Base-by-base conservation (phyloP, 2,113 vertebrate genomes). In the Passer montanus region DNA sequence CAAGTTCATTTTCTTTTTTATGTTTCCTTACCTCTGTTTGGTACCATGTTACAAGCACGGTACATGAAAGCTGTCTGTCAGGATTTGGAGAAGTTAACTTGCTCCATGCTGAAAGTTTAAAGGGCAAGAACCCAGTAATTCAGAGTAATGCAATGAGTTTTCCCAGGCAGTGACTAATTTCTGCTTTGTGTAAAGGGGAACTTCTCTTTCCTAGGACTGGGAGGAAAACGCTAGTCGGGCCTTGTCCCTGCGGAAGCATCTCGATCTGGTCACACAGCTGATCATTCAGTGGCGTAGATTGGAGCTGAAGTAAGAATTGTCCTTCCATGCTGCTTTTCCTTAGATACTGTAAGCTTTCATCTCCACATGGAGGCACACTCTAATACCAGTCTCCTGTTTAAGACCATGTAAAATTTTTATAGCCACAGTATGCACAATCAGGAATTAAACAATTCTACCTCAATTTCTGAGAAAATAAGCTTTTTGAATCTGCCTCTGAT, bases 201-300 rank as follows among this genome's bases (percentile, higher is more conserved):
- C 4, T 64, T 74, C 27, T 58, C 43, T 85, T 80, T 49, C 58
- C 43, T 88, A 99, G 99, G 99, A 99, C 93, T 99, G 99, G 99
- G 99, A 99, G 96, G 98, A 99, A 62, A 99, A 99, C 37, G 98
- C 99, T 47, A 98, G 99, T 95, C 98, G 98, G 44, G 87, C 98
- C 15, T 97, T 99, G 60, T 99, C 99, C 86, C 95, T 99, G 91
- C 84, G 97, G 79, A 99, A 98, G 39, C 98, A 99, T 62, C 98
- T 99, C n/a, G 98, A 99, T 95, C 87, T 97, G 24, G 96, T 99
- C 85, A 99, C 98, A 44, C 98, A 99, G 56, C 97, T 99, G 93
- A 99, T 99, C 63, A 98, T 99, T 95, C 98, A 99, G 95, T 99
- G 99, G 99, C 98, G 99, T 75, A 99, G 98, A 97, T 52, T 99